A percentile compares a stretch with the other conserved stretches of the same genome.
Conservation (phyloP, 92 coral and sea anemone genomes). For the Bergia sp. region DNA sequence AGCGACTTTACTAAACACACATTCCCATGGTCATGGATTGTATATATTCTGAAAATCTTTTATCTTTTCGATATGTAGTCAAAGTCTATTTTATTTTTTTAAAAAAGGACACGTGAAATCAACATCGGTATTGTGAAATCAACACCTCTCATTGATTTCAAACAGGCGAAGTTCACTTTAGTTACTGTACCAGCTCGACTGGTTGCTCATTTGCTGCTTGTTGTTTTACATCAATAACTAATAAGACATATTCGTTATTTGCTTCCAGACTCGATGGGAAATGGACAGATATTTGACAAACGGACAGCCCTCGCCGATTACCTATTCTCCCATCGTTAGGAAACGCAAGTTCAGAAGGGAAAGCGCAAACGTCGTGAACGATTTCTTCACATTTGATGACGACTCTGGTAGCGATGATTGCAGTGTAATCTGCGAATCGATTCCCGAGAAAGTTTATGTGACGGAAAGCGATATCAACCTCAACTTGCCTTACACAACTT, state of each 20-base stretch:
- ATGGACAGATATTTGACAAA: constrained; percentile 92
- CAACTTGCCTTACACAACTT: constrained; percentile 53
- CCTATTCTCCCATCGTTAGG: constrained; percentile 78
- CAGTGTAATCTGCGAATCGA: constrained; percentile 48
- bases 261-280: constrained; percentile 84
- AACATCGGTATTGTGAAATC: constrained; percentile 12
- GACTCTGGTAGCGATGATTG: constrained; percentile 76
- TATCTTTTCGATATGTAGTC: background rate
- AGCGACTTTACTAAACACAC: background rate
- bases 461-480: constrained; percentile 55
- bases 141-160: background rate
- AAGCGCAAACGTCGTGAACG: constrained; percentile 98
- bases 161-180: background rate
- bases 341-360: constrained; percentile 97
- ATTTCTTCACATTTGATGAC: constrained; percentile 94
- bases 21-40: constrained; percentile 10
- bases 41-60: background rate
- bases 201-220: constrained; percentile 41
- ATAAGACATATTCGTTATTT: constrained; percentile 18
- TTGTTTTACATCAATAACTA: constrained; percentile 28
- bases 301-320: constrained; percentile 85
- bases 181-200: background rate
- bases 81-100: background rate
- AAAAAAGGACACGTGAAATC: background rate
- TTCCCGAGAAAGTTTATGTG: constrained; percentile 78